Percentiles rank a stretch among this genome's conserved stretches.
phyloP scores from a whole-genome alignment of 2,113 vertebrate genomes.

The Anser brachyrhynchus region DNA sequence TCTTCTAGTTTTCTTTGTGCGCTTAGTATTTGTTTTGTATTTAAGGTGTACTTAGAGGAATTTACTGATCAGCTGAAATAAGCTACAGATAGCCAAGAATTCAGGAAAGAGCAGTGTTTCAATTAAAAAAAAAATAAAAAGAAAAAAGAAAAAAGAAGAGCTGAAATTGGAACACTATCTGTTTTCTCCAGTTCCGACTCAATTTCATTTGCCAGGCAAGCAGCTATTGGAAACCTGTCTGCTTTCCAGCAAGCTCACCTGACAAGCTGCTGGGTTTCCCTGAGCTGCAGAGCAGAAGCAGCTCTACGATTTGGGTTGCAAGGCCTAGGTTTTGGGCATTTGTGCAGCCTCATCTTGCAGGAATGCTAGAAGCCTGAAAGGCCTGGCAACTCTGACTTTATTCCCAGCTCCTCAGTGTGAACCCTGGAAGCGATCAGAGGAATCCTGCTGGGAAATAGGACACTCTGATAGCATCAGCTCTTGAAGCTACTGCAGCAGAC shows the following conservation, averaged over 20 bases:
- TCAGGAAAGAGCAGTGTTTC: neutral
- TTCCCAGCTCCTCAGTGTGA: neutral
- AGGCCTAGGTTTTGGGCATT: neutral
- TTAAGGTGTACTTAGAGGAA: neutral
- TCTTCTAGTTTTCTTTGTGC: neutral
- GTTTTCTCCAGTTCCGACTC: neutral
- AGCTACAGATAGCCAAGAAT: neutral
- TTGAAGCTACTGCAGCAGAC: neutral
- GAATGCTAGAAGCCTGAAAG: neutral
- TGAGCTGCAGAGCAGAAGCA: neutral
- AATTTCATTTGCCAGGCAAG: neutral
- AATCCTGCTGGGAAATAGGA: neutral
- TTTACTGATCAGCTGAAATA: neutral
- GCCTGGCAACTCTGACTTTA: neutral
- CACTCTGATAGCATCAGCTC: neutral
- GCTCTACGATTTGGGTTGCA: neutral
- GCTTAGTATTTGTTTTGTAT: neutral
- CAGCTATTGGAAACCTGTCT: neutral
- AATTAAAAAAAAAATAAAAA: neutral
- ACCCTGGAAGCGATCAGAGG: neutral
- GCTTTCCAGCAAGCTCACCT: neutral
- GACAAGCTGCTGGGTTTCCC: neutral
- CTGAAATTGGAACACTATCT: neutral
- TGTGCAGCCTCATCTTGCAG: neutral
- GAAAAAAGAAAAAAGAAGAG: neutral